Evolutionary conservation across 2,888 invertebrate genomes (phyloP).

Genomic region (Metopia argyrocephala): DNA sequence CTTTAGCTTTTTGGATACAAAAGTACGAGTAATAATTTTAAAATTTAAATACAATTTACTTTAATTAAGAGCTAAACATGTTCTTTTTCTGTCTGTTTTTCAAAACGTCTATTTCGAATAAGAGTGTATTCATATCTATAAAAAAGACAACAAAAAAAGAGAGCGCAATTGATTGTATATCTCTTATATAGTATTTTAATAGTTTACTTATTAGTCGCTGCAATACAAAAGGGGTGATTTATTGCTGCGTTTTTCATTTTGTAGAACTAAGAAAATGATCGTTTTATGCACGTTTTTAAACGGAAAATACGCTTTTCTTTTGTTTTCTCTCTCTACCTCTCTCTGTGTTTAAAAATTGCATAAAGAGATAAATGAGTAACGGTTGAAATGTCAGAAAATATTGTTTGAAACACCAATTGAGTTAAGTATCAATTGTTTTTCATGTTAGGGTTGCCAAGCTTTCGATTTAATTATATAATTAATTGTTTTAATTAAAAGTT

Average conservation of each 20-base stretch:
- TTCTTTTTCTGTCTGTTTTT: too few species aligned
- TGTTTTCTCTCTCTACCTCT: background rate
- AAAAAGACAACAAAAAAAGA: too few species aligned
- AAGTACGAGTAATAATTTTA: too few species aligned
- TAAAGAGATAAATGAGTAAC: conserved; percentile 4
- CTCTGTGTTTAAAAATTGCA: background rate
- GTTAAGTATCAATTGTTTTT: background rate
- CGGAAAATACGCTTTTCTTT: background rate
- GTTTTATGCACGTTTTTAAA: conserved; percentile 11
- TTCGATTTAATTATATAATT: too few species aligned
- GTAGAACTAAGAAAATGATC: background rate
- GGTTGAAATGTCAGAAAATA: conserved; percentile 33
- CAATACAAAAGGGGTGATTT: background rate
- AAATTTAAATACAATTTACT: background rate
- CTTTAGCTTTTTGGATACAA: conserved; percentile 20
- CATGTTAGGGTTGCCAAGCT: background rate
- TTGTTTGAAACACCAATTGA: conserved; percentile 27
- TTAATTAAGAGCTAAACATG: conserved; percentile 38
- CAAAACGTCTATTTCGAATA: background rate
- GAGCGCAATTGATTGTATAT: too few species aligned
- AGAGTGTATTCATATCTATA: too few species aligned
- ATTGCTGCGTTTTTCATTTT: background rate
- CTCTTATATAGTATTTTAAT: too few species aligned
- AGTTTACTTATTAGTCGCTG: too few species aligned
- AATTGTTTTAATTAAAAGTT: too few species aligned